A percentile compares a stretch with the other conserved stretches of the same genome.
Conservation (phyloP, 2,797 vertebrate genomes). For the Trachurus trachurus region DNA sequence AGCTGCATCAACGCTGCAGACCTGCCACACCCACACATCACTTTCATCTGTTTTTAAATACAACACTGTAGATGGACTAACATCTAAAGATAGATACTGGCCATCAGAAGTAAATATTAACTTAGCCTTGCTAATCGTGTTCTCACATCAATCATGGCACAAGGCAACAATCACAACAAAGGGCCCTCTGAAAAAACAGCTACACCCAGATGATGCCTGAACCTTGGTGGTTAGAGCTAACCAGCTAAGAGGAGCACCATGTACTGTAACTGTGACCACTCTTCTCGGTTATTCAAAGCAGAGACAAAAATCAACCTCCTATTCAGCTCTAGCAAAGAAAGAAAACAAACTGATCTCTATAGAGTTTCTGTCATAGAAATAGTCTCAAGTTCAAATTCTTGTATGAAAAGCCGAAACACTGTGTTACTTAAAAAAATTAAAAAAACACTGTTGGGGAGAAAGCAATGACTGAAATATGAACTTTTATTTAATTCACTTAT, state of each 20-base stretch:
- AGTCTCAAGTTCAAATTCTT: neutral
- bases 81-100: neutral
- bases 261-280: no score
- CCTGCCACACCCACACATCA: neutral
- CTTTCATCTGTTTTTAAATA: neutral
- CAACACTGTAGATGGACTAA: neutral
- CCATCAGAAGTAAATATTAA: neutral
- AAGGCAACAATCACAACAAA: no score
- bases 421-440: neutral
- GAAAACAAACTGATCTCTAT: neutral
- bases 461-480: neutral
- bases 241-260: no score
- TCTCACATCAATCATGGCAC: neutral
- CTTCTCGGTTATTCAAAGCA: no score
- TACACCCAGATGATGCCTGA: neutral
- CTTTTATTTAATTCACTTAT: neutral
- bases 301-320: neutral
- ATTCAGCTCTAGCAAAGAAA: neutral
- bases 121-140: neutral
- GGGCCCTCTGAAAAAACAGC: neutral
- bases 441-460: neutral
- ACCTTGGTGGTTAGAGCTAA: no score
- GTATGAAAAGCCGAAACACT: neutral
- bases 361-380: neutral
- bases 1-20: neutral